Base-by-base conservation (phyloP, 2,113 vertebrate genomes). In the Apteryx owenii region DNA sequence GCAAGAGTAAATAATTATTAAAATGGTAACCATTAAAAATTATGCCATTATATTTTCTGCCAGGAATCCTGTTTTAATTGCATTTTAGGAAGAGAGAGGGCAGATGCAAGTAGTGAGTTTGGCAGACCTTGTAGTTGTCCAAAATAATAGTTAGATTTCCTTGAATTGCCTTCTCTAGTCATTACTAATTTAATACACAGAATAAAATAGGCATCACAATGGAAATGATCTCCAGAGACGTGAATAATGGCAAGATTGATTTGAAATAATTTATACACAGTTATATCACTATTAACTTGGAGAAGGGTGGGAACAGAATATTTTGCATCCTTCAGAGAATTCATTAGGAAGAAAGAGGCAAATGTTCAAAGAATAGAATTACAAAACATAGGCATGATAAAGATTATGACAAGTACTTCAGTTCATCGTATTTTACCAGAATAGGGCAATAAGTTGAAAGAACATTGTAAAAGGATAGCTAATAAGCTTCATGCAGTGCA, bases 101-200 rank as follows among this genome's bases (percentile, higher is more conserved):
- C 48, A 89, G 44, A 65, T 85, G 19, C 1, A 20, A 85, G 33
- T 19, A 77, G 33, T n/a, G n/a, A 82, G 66, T 64, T 58, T 93
- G 72, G 22, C 60, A 78, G 82, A 70, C 25, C 12, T 29, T 75
- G 7, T 78, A 13, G 82, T 95, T 90, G 80, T 88, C 88, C 80
- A 81, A 94, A 96, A 84, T 85, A 92, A 75, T 76, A 61, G 85
- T 88, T 93, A 71, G 23, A 46, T 89, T 95, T 95, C 44, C 46
- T 91, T 95, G 29, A 94, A 77, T 70, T 85, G 76, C 31, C 50
- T 90, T 93, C 64, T 88, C 3, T 68, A 85, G 72, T 90, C 64
- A 44, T 88, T 80, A 64, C 65, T 83, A 85, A 93, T 92, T 92
- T 85, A 90, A 79, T 54, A 80, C n/a, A 7, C 51, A 22, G 23